Conservation (phyloP, 1,140 invertebrate species). For the Diabrotica undecimpunctata region DNA sequence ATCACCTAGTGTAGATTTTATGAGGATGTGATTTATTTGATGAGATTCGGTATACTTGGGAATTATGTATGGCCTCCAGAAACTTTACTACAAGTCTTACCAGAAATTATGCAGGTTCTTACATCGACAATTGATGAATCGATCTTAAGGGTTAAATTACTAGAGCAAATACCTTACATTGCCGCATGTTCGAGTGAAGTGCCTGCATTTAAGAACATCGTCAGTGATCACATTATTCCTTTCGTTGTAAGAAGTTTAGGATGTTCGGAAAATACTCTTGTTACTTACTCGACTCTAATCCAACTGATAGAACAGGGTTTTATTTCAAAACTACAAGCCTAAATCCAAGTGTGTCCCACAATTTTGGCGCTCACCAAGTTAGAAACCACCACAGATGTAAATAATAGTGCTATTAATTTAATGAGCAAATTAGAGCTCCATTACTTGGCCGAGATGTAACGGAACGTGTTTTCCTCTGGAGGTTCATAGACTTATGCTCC, state of each 20-base stretch:
- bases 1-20: too few relatives aligned
- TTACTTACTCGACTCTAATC: conserved; percentile 35
- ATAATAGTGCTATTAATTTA: conserved; percentile 38
- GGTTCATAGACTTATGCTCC: conserved; percentile 63
- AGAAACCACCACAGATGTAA: conserved; percentile 29
- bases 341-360: conserved; percentile 44
- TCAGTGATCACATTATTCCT: conserved; percentile 40
- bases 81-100: too few relatives aligned
- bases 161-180: conserved; percentile 41
- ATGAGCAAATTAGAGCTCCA: conserved; percentile 70
- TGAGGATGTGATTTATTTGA: too few relatives aligned
- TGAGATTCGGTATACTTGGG: too few relatives aligned
- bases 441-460: conserved; percentile 65
- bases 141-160: conserved; percentile 30
- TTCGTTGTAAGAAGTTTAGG: conserved; percentile 41
- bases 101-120: too few relatives aligned
- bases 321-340: conserved; percentile 37
- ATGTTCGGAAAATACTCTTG: conserved; percentile 31
- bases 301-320: conserved; percentile 38
- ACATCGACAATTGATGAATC: too few relatives aligned
- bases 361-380: conserved; percentile 37
- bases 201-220: conserved; percentile 33
- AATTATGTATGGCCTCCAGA: too few relatives aligned
- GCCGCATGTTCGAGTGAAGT: conserved; percentile 33
- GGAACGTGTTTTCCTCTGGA: conserved; percentile 64